Evolutionary conservation across 2,888 invertebrate genomes (phyloP), one percentile per base, ranked within the genome.

Genomic region (Theodoxus fluviatilis): DNA sequence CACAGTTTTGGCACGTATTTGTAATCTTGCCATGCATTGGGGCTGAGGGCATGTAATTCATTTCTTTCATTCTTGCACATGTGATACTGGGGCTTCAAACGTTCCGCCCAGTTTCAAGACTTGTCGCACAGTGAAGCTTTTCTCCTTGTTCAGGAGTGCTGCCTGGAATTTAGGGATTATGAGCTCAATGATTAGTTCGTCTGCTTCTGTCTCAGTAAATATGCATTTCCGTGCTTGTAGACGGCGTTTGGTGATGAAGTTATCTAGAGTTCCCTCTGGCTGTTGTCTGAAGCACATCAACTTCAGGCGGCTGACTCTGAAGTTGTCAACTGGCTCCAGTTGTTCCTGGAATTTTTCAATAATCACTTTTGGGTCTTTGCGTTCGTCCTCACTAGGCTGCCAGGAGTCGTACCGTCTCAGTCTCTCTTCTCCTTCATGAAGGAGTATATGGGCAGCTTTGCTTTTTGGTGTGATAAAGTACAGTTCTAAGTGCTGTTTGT

Each of bases 251-350:
- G 28, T 57, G 9, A 68, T 61, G 52, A 71, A 73, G 12, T 73
- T 59, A 52, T 73, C 71, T 6, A 74, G 15, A n/a, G 31, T 40
- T 52, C 73, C 74, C 3, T 67, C 52, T 37, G 31, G 22, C 33
- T 49, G 67, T 47, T 74, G 68, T 22, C 68, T 49, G 22, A 40
- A 71, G 28, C 57, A 40, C 69, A 52, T 65, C 35, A 74, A 55
- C 22, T 74, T 49, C 37, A 71, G 35, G n/a, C 70, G 33, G 40
- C 68, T 22, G 15, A 72, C 69, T 37, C 66, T 22, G 40, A 72
- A 70, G 47, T 75, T 71, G 15, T 66, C 67, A 6, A 40, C 25
- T 4, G 47, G 43, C 18, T 68, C 65, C 15, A 72, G 47, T 35
- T 73, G 73, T 2, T 57, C 28, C 52, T 55, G 40, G 68, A 49